phyloP scores from a whole-genome alignment of 2,113 vertebrate genomes.

The Eretmochelys imbricata region DNA sequence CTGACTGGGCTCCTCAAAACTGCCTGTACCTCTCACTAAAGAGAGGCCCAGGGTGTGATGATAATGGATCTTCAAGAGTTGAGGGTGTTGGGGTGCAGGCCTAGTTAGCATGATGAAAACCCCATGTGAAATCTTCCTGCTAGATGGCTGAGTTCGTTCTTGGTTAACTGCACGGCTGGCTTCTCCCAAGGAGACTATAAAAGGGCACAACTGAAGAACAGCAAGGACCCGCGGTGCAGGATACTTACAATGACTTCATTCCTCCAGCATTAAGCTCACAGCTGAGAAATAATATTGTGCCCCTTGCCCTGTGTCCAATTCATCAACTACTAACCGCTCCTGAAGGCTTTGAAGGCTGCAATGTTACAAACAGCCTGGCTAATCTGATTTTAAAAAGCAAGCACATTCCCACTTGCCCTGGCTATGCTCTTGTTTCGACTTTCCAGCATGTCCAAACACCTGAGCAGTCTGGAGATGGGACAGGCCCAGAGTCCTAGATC shows the following conservation, averaged over 20 bases:
- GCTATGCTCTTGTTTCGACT: not conserved
- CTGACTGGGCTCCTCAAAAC: not conserved
- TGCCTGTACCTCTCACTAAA: not conserved
- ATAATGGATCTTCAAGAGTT: not conserved
- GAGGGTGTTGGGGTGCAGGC: not conserved
- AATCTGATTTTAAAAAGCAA: not conserved
- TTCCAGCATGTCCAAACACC: not conserved
- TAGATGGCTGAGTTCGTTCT: not conserved
- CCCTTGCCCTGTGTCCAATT: rapidly evolving
- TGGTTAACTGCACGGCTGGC: not conserved
- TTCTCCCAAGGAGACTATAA: not conserved
- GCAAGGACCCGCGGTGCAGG: not conserved
- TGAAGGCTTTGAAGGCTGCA: not conserved
- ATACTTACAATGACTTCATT: not conserved
- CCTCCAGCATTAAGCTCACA: rapidly evolving
- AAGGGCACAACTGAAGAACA: not conserved
- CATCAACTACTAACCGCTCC: rapidly evolving
- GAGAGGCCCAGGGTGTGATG: not conserved
- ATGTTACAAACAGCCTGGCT: not conserved
- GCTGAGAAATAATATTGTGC: not conserved
- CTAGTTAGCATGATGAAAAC: not conserved
- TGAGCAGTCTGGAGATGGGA: not conserved
- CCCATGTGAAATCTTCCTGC: not conserved
- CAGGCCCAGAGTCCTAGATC: not conserved
- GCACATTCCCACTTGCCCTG: not conserved